Evolutionary conservation across 2,113 vertebrate species (phyloP), one percentile per base, ranked within the genome.

Genomic region (Vanacampus margaritifer): DNA sequence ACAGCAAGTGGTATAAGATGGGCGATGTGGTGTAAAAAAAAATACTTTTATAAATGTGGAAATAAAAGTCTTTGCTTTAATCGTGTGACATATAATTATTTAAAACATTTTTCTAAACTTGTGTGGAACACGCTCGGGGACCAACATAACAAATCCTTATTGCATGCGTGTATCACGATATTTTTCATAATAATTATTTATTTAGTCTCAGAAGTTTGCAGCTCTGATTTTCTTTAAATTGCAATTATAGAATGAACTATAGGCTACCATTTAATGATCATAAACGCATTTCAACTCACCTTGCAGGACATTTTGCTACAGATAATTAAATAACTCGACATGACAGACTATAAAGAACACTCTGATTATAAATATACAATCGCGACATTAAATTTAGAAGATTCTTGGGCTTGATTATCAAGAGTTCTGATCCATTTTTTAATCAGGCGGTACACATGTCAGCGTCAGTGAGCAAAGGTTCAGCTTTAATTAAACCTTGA

Each of bases 11-110:
- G 74, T 77, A 79, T 64, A 79, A 76, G 76, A 72, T 65, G 74
- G 78, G 79, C 76, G 76, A 84, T 84, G 91, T 90, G 83, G 86
- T 89, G 89, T 90, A 84, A 90, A 85, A 89, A 24, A 54, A 14
- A 54, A 88, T 89, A 91, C 91, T 95, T 96, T 97, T 96, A 93
- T 94, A 92, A 95, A 94, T 94, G 94, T 96, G 87, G 76, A 95
- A 97, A 96, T 95, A 95, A 96, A 96, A 92, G 93, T 94, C 94
- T 94, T 96, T 95, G 91, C 93, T 94, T 95, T 88, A 83, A 85
- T 64, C n/a, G 67, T 76, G 79, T 85, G 80, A 69, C 51, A 32
- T 43, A 26, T 16, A 62, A n/a, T 62, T 43, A 62, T 41, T 62
- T 10, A 61, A n/a, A n/a, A 6, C 3, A 61, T n/a, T 41, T 43